phyloP scores from a whole-genome alignment of 2,888 invertebrate species.

The Hypsopygia costalis region DNA sequence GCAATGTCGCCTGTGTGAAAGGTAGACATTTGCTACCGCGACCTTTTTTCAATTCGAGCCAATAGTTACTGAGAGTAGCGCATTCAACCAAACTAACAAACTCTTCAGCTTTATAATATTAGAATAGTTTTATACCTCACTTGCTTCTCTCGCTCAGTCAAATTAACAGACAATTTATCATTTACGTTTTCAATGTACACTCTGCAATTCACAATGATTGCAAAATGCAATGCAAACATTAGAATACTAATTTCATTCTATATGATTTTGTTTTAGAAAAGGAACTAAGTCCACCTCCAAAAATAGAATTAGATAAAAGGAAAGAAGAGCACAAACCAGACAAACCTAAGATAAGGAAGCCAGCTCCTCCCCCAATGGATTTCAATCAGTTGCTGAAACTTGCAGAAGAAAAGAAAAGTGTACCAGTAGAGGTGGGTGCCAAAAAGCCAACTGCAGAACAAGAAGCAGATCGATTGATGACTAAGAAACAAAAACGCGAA shows the following conservation, averaged over 20 bases:
- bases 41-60: no score
- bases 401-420: constrained; percentile 91
- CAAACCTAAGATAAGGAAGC: constrained; percentile 81
- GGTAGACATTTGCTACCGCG: no score
- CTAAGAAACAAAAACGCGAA: constrained; percentile 89
- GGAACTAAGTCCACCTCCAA: constrained; percentile 52
- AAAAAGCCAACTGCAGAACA: constrained; percentile 63
- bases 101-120: no score
- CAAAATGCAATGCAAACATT: neutral
- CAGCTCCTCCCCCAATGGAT: constrained; percentile 87
- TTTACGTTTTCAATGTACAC: no score
- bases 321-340: constrained; percentile 61
- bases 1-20: no score
- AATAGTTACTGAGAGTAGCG: no score
- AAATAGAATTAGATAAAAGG: constrained; percentile 57
- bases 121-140: no score
- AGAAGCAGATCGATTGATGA: constrained; percentile 86
- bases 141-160: no score
- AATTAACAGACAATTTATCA: no score
- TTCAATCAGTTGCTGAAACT: constrained; percentile 89
- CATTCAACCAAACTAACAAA: no score
- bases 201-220: no score
- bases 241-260: neutral
- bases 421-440: constrained; percentile 81
- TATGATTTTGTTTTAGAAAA: constrained; percentile 28